These are phyloP conservation scores for Rhegmatorhina hoffmannsi DNA, from an alignment of 2,113 vertebrate genomes.

Conservation along the genomic window DNA sequence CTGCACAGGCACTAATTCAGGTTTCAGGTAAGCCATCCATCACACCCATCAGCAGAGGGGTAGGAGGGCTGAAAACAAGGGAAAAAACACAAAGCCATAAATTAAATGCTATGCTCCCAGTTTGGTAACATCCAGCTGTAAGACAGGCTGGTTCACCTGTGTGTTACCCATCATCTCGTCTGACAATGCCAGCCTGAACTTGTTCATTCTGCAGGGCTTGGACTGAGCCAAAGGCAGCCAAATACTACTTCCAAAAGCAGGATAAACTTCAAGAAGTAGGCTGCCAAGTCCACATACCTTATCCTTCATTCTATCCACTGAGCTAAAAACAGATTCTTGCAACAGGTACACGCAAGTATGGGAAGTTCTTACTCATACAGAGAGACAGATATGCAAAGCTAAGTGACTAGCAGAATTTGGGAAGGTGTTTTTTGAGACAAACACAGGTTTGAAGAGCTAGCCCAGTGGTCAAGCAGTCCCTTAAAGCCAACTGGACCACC, in stretches of 20 bases:
- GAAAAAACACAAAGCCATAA: not conserved
- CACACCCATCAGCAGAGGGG: not conserved
- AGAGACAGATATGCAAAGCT: constrained; percentile 10
- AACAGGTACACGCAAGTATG: constrained; percentile 61
- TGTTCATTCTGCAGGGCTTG: constrained; percentile 21
- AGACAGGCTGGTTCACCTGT: constrained; percentile 61
- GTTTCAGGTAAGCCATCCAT: not conserved
- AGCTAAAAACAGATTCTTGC: constrained; percentile 61
- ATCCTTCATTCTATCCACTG: constrained; percentile 23
- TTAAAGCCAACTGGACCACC: not conserved
- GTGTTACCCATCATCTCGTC: constrained; percentile 48
- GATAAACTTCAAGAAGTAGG: constrained; percentile 32
- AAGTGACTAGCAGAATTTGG: not conserved
- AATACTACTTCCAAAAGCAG: constrained; percentile 58
- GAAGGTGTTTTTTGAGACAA: not conserved
- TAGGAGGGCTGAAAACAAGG: not conserved
- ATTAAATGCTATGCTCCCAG: constrained; percentile 24
- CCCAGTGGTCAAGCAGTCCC: not conserved
- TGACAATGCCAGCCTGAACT: constrained; percentile 58
- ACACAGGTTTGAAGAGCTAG: not conserved
- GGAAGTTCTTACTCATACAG: constrained; percentile 41
- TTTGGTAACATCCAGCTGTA: constrained; percentile 48
- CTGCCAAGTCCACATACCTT: constrained; percentile 63
- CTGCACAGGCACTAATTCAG: not conserved
- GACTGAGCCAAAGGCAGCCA: constrained; percentile 56